Evolutionary conservation across 2,888 invertebrate species (phyloP).

Genomic region (Argyresthia albistria): DNA sequence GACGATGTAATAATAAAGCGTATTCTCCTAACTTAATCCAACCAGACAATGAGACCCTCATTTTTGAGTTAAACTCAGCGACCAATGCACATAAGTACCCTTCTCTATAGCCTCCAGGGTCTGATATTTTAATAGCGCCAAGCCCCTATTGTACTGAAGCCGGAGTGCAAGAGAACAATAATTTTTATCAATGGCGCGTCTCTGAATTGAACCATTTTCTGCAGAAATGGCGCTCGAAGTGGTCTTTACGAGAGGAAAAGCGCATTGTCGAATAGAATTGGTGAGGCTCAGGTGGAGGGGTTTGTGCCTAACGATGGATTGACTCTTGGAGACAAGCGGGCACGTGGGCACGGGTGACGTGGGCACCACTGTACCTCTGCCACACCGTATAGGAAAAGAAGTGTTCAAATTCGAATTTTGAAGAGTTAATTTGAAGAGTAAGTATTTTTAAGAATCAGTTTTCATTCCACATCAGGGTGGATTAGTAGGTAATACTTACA

Average conservation of each 20-base stretch:
- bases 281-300: too few relatives aligned
- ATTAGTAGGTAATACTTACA: too few relatives aligned
- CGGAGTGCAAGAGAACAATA: background rate
- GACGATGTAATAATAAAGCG: too few relatives aligned
- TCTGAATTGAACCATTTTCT: slow-evolving; percentile 25
- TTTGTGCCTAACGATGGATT: too few relatives aligned
- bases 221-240: slow-evolving; percentile 15
- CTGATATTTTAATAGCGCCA: background rate
- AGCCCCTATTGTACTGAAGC: background rate
- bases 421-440: too few relatives aligned
- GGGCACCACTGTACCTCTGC: too few relatives aligned
- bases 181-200: slow-evolving; percentile 13
- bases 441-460: too few relatives aligned
- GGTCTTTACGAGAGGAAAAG: slow-evolving; percentile 22
- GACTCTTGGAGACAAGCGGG: too few relatives aligned
- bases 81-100: background rate
- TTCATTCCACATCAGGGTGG: too few relatives aligned
- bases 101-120: background rate
- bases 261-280: slow-evolving; percentile 18
- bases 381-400: too few relatives aligned
- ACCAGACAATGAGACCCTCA: background rate
- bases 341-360: too few relatives aligned
- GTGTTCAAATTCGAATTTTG: too few relatives aligned
- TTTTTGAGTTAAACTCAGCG: background rate
- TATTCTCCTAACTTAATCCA: background rate